Percentiles rank a stretch among this genome's conserved stretches.
These are phyloP conservation scores for Puntigrus tetrazona DNA, from an alignment of 2,113 vertebrate genomes.

Conservation along the genomic window DNA sequence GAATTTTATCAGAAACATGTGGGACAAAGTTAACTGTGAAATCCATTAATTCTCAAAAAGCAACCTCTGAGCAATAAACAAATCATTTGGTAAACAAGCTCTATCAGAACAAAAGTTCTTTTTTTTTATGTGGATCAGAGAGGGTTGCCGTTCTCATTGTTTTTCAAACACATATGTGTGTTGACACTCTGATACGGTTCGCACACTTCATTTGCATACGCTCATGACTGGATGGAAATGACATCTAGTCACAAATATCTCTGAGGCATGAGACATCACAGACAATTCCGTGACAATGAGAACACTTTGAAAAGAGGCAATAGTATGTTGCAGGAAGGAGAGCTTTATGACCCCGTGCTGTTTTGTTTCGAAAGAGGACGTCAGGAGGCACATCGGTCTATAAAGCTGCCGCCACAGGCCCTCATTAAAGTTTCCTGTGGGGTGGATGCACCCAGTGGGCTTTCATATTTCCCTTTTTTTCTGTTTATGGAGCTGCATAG, in stretches of 20 bases:
- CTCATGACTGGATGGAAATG: slow-evolving; percentile 32
- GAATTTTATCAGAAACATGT: background rate
- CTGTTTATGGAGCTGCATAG: slow-evolving; percentile 11
- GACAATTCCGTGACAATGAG: background rate
- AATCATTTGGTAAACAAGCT: background rate
- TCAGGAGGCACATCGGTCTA: slow-evolving; percentile 26
- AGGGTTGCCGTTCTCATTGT: background rate
- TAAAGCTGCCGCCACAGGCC: slow-evolving; percentile 24
- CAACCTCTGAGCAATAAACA: background rate
- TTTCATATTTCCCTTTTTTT: background rate
- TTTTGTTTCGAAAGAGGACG: slow-evolving; percentile 11
- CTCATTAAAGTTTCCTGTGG: slow-evolving; percentile 38
- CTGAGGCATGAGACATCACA: slow-evolving; percentile 24
- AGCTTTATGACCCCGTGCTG: slow-evolving; percentile 27
- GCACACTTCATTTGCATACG: slow-evolving; percentile 6
- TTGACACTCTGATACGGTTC: background rate
- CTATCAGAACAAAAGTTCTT: background rate
- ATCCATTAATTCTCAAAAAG: background rate
- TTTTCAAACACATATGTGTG: slow-evolving; percentile 12
- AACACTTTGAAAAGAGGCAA: slow-evolving; percentile 15
- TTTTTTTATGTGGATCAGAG: background rate
- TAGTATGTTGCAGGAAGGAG: background rate
- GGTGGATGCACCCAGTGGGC: slow-evolving; percentile 23
- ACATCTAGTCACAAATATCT: slow-evolving; percentile 40
- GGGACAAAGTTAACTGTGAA: background rate